phyloP scores from a whole-genome alignment of 2,888 invertebrate species.

The Teinopalpus imperialis region DNA sequence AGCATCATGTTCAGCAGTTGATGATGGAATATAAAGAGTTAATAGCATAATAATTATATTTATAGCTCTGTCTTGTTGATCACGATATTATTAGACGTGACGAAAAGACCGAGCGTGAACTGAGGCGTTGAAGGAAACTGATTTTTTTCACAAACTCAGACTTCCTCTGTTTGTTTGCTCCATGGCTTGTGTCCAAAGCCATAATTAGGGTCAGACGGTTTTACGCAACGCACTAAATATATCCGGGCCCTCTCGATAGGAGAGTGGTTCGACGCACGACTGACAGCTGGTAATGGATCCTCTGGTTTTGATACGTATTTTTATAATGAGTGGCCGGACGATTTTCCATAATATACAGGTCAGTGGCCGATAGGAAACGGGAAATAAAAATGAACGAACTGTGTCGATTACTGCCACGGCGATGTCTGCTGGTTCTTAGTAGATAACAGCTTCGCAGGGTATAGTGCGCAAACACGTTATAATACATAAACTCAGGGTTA shows the following conservation, averaged over 20 bases:
- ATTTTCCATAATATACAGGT: conserved; percentile 24
- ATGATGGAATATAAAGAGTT: too few species aligned
- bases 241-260: conserved; percentile 53
- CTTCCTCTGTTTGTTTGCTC: conserved; percentile 43
- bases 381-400: conserved; percentile 1
- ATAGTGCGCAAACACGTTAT: too few species aligned
- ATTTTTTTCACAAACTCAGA: conserved; percentile 41
- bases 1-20: too few species aligned
- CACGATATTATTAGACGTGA: too few species aligned
- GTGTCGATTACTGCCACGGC: too few species aligned
- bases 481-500: too few species aligned
- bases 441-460: too few species aligned
- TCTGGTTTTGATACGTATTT: conserved; percentile 23
- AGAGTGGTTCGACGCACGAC: conserved; percentile 33
- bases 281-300: conserved; percentile 30
- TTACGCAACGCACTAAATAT: conserved; percentile 71
- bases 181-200: conserved; percentile 44
- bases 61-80: too few species aligned
- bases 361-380: conserved; percentile 22
- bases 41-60: too few species aligned
- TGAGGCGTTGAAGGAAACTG: too few species aligned
- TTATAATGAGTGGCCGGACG: conserved; percentile 27
- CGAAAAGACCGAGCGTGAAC: too few species aligned
- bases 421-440: too few species aligned
- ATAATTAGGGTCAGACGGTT: conserved; percentile 68